Conservation (phyloP, 2,113 vertebrate species). For the Apus apus region DNA sequence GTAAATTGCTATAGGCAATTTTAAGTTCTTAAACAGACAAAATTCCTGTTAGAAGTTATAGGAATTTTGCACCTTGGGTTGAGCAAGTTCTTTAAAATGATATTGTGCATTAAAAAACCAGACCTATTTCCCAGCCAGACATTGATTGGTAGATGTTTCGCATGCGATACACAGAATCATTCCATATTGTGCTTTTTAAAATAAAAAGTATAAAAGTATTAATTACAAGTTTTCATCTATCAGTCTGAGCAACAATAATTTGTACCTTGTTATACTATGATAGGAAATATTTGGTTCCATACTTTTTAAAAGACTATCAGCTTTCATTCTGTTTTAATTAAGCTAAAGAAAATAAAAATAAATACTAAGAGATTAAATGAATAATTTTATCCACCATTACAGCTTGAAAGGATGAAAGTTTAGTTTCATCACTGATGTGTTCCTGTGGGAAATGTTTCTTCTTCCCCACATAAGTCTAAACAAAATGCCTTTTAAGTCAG, state of each 20-base stretch:
- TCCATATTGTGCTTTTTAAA: background rate
- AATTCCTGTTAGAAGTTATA: background rate
- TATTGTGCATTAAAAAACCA: background rate
- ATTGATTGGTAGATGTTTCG: background rate
- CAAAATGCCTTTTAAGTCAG: no score
- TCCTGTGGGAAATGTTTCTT: background rate
- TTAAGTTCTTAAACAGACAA: background rate
- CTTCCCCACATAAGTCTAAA: no score
- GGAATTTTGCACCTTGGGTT: background rate
- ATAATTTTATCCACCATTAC: conserved; percentile 33
- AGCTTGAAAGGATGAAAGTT: conserved; percentile 3
- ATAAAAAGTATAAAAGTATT: background rate
- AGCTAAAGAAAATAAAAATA: conserved; percentile 13
- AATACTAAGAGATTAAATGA: conserved; percentile 1
- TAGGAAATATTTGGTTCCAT: background rate
- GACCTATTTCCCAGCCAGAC: background rate
- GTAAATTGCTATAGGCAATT: background rate
- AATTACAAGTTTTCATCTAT: background rate
- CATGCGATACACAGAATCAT: background rate
- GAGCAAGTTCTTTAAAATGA: background rate
- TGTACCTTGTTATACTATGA: background rate
- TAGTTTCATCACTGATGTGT: background rate
- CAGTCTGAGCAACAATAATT: background rate
- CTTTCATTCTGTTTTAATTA: background rate
- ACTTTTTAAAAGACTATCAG: background rate